Evolutionary conservation across 2,797 vertebrate species (phyloP).

Genomic region (Vespertilio murinus): DNA sequence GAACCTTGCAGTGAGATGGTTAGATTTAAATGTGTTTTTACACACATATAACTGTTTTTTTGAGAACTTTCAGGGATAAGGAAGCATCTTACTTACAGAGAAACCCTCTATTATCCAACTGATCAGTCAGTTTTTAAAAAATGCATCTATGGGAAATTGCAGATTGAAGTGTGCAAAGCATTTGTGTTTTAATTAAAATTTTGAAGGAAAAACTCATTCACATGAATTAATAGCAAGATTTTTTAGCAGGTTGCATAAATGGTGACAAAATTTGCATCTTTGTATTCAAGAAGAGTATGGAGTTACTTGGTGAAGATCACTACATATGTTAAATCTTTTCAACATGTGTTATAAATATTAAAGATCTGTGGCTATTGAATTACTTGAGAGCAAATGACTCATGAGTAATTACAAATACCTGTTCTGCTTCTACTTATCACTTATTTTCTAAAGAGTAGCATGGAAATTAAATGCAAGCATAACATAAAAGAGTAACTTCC

Average conservation of each 20-base stretch:
- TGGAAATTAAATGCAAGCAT: slow-evolving; percentile 65
- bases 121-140: slow-evolving; percentile 72
- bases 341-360: slow-evolving; percentile 84
- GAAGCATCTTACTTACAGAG: slow-evolving; percentile 67
- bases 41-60: background rate
- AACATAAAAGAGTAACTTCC: slow-evolving; percentile 56
- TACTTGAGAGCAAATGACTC: slow-evolving; percentile 75
- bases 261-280: slow-evolving; percentile 83
- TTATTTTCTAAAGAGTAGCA: slow-evolving; percentile 63
- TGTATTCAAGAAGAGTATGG: slow-evolving; percentile 82
- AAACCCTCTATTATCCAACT: slow-evolving; percentile 46
- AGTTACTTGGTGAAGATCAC: slow-evolving; percentile 83
- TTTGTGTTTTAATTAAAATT: slow-evolving; percentile 84
- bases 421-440: slow-evolving; percentile 75
- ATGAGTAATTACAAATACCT: slow-evolving; percentile 83
- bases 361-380: slow-evolving; percentile 83
- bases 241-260: slow-evolving; percentile 83
- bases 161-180: slow-evolving; percentile 77
- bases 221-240: slow-evolving; percentile 81
- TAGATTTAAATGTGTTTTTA: slow-evolving; percentile 55
- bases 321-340: slow-evolving; percentile 85
- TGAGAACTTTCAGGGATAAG: slow-evolving; percentile 57
- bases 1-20: background rate
- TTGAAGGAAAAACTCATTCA: slow-evolving; percentile 82
- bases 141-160: slow-evolving; percentile 63